Base-by-base conservation (phyloP, 2,113 vertebrate species). In the Eleginops maclovinus region DNA sequence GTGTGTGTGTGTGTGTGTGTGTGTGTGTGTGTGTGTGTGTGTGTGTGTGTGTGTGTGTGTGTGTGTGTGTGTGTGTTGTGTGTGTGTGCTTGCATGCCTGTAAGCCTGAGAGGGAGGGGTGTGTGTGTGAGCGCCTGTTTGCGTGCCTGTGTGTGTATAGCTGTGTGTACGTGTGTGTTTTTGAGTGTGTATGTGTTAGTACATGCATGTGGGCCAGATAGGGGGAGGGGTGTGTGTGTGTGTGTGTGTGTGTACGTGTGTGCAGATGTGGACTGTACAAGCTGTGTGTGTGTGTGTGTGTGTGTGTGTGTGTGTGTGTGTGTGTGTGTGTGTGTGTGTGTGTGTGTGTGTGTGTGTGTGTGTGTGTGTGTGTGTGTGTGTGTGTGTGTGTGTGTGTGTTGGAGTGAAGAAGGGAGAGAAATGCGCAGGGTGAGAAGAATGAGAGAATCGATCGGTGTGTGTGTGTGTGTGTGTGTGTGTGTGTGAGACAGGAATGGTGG, bases 1-100 rank as follows among this genome's bases (percentile, higher is more conserved):
- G 72, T 47, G 61, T 58, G 72, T 83, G 82, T 80, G 80, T 88
- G 87, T 69, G 76, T 79, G 19, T 8, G 72, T 64, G 61, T 73
- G 77, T 80, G 71, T 72, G 78, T 79, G 73, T 75, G 81, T 88
- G 84, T 82, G 81, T 64, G 64, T 87, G 87, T 88, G 87, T 89
- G 77, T 85, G 88, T 89, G 85, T 88, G 81, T 75, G 40, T 31
- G 31, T 31, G 31, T 31, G 28, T 6, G 4, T 31, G 72, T 22
- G 62, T 65, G 44, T 60, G 79, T 65, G 74, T 70, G 65, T 50
- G 55, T 59, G 43, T 12, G 78, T 22, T n/a, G 75, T 5, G 71
- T 56, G 75, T 8, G 46, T 24, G 53, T 80, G 63, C 63, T 40
- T 73, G 55, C 15, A 54, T 77, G 74, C 40, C 51, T 80, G 43